Conservation (phyloP, 2,797 vertebrate genomes). For the Poeciliopsis gracilis region DNA sequence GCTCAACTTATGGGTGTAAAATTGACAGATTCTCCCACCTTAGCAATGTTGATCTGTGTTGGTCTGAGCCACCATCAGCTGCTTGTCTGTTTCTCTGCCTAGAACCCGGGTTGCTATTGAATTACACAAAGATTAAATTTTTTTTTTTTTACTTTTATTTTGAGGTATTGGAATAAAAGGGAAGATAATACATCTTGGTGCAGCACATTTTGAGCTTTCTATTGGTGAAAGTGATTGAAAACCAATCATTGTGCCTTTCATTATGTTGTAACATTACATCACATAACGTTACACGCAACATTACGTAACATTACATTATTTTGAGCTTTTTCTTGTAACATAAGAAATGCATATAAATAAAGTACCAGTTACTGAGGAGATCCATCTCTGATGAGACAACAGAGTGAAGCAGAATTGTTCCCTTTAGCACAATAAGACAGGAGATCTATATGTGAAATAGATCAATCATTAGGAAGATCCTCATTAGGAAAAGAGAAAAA, state of each 20-base stretch:
- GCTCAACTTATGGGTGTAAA: not conserved
- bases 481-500: slow-evolving; percentile 18
- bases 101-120: not conserved
- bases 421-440: slow-evolving; percentile 58
- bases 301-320: too few relatives aligned
- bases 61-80: not conserved
- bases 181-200: not conserved
- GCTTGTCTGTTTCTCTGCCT: not conserved
- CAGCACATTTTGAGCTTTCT: not conserved
- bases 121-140: not conserved
- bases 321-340: not conserved
- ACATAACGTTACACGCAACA: too few relatives aligned
- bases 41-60: not conserved
- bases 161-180: not conserved
- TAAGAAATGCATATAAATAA: not conserved
- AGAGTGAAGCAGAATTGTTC: slow-evolving; percentile 47
- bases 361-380: slow-evolving; percentile 2
- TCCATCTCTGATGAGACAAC: slow-evolving; percentile 28
- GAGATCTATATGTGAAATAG: slow-evolving; percentile 46
- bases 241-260: not conserved
- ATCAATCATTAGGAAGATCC: slow-evolving; percentile 34
- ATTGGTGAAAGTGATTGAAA: not conserved
- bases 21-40: not conserved
- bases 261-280: too few relatives aligned
- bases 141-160: not conserved